Percentiles rank a stretch among this genome's conserved stretches.
Conservation (phyloP, 2,113 vertebrate species). For the Cyanoderma ruficeps region DNA sequence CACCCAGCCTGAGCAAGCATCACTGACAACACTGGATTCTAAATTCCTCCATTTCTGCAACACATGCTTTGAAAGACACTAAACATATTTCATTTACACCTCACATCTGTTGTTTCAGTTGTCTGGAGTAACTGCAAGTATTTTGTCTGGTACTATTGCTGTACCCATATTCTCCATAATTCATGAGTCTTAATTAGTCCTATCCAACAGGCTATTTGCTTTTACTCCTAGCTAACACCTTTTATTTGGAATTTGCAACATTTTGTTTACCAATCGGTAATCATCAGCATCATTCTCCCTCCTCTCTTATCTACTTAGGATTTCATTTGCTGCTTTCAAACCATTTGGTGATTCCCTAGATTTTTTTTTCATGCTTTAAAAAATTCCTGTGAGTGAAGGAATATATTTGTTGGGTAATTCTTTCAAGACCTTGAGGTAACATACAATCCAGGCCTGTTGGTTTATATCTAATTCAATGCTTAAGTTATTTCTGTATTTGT, state of each 20-base stretch:
- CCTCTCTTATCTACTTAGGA: background rate
- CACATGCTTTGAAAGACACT: background rate
- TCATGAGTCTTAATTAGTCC: background rate
- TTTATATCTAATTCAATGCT: background rate
- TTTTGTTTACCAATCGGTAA: background rate
- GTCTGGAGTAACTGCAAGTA: background rate
- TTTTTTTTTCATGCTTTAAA: background rate
- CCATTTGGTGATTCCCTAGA: background rate
- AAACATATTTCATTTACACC: background rate
- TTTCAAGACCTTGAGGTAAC: background rate
- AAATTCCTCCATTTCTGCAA: background rate
- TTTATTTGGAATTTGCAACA: background rate
- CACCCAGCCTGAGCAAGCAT: background rate
- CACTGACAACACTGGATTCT: background rate
- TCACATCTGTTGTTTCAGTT: background rate
- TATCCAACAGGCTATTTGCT: background rate
- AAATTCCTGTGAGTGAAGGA: background rate
- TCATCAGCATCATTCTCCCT: background rate
- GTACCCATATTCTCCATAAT: background rate
- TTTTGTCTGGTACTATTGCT: background rate
- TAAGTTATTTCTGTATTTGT: background rate
- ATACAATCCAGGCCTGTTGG: background rate
- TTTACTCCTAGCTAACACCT: background rate
- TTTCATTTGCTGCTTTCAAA: background rate
- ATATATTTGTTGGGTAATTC: background rate